Evolutionary conservation across 2,113 vertebrate species (phyloP).

Genomic region (Periophthalmodon schlosseri): DNA sequence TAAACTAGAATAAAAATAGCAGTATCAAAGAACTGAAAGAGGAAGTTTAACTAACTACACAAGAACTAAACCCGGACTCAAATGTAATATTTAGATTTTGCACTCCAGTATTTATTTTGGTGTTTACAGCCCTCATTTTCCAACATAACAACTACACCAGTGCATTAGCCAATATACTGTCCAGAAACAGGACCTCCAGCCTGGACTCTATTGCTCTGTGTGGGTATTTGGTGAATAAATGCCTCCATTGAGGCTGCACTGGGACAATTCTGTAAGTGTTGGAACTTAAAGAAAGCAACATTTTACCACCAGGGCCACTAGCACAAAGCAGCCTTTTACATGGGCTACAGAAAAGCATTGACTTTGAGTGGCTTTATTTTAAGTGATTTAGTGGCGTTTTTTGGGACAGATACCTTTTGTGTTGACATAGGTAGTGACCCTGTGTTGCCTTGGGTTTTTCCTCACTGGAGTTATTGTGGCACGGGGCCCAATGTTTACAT

Average conservation of each 20-base stretch:
- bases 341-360: conserved; percentile 42
- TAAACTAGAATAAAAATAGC: no score
- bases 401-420: conserved; percentile 48
- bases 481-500: conserved; percentile 3
- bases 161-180: conserved; percentile 61
- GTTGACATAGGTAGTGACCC: conserved; percentile 53
- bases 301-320: conserved; percentile 64
- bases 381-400: conserved; percentile 38
- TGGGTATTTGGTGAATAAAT: conserved; percentile 72
- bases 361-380: conserved; percentile 66
- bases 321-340: conserved; percentile 74
- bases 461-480: conserved; percentile 65
- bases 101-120: background rate
- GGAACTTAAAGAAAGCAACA: conserved; percentile 75
- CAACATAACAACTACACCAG: conserved; percentile 65
- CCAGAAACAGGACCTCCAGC: conserved; percentile 25
- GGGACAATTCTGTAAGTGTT: conserved; percentile 76
- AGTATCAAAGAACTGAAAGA: no score
- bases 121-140: conserved; percentile 14
- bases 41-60: background rate
- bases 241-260: conserved; percentile 66
- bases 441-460: background rate
- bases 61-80: background rate
- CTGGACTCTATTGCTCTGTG: conserved; percentile 40
- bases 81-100: background rate